A percentile compares a stretch with the other conserved stretches of the same genome.
phyloP scores from a whole-genome alignment of 2,113 vertebrate genomes.

The Apus apus region DNA sequence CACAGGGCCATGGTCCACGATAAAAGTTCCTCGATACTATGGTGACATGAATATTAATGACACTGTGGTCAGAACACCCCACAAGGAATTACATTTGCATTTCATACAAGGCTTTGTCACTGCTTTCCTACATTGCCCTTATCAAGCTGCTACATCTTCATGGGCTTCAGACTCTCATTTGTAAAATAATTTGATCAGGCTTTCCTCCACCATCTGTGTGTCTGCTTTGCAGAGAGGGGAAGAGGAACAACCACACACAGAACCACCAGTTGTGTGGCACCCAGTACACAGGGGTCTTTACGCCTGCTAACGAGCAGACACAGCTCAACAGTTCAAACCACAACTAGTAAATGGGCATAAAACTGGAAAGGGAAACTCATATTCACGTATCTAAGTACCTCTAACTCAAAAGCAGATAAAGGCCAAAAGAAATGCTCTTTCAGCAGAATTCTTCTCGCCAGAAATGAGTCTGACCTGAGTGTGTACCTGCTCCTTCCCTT shows the following conservation, averaged over 20 bases:
- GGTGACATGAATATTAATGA: constrained; percentile 31
- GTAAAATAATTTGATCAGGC: neutral
- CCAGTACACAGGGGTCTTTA: neutral
- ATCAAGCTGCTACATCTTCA: neutral
- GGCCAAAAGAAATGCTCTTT: neutral
- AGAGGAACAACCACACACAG: neutral
- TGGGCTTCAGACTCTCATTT: neutral
- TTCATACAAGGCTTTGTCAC: neutral
- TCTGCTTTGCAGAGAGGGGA: neutral
- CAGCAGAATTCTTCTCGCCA: neutral
- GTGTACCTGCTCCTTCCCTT: neutral
- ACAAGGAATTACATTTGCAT: constrained; percentile 3
- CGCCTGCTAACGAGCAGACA: neutral
- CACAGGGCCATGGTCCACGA: neutral
- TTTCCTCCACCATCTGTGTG: neutral
- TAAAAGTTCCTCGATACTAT: neutral
- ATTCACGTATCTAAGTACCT: neutral
- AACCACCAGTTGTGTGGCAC: neutral
- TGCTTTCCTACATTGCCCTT: neutral
- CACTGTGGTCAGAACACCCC: neutral
- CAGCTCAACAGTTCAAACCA: neutral
- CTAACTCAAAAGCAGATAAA: neutral
- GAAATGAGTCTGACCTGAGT: neutral
- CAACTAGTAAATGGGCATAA: fast-evolving
- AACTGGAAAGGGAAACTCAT: neutral